phyloP scores from a whole-genome alignment of 1,140 invertebrate genomes.

The Brachionus calyciflorus region DNA sequence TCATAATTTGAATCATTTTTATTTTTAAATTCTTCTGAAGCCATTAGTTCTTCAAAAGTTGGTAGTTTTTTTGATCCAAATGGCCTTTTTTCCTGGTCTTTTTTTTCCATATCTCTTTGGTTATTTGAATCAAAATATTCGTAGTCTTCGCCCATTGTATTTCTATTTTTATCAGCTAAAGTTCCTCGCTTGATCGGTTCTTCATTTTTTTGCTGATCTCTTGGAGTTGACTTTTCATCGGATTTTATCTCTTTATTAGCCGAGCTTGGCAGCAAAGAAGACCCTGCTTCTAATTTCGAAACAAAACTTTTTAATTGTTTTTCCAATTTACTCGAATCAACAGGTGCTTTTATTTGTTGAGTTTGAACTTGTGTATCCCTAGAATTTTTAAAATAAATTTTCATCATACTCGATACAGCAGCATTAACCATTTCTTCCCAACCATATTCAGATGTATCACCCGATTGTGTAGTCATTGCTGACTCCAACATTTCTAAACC shows the following conservation, averaged over 20 bases:
- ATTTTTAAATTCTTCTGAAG: slow-evolving; percentile 20
- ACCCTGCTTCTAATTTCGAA: slow-evolving; percentile 62
- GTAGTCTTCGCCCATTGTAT: neutral
- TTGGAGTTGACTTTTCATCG: neutral
- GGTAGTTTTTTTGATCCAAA: slow-evolving; percentile 24
- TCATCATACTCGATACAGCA: slow-evolving; percentile 62
- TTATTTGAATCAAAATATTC: slow-evolving; percentile 18
- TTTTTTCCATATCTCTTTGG: neutral
- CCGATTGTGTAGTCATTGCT: slow-evolving; percentile 47
- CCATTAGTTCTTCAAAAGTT: slow-evolving; percentile 33
- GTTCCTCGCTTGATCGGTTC: neutral
- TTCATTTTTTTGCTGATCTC: neutral
- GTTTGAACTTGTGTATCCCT: slow-evolving; percentile 57
- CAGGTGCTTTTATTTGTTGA: slow-evolving; percentile 60
- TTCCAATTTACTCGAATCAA: slow-evolving; percentile 65
- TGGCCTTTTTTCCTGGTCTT: neutral
- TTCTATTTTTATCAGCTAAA: neutral
- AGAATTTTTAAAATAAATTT: slow-evolving; percentile 57
- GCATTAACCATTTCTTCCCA: slow-evolving; percentile 67
- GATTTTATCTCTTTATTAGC: neutral
- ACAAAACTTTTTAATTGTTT: slow-evolving; percentile 65
- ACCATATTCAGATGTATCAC: slow-evolving; percentile 58
- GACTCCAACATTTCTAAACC: slow-evolving; percentile 48
- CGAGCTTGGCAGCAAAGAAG: slow-evolving; percentile 51
- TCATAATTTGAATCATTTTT: slow-evolving; percentile 43